A percentile compares a stretch with the other conserved stretches of the same genome.
Evolutionary conservation across 2,113 vertebrate genomes (phyloP).

Genomic region (Promerops cafer): DNA sequence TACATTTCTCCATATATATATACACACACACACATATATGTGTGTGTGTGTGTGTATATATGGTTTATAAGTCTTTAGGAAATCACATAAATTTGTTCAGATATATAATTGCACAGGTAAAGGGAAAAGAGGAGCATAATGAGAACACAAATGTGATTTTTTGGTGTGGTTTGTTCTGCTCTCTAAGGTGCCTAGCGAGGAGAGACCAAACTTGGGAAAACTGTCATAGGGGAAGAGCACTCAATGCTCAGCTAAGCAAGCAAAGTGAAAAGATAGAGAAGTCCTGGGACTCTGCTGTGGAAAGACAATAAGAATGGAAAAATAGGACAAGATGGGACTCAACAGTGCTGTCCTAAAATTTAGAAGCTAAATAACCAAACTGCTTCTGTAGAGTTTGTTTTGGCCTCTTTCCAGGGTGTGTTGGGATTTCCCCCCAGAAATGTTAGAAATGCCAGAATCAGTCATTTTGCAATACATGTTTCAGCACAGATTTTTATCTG

Average conservation of each 20-base stretch:
- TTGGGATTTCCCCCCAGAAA: background rate
- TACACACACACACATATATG: rapidly evolving
- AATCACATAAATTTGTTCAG: background rate
- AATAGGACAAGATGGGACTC: background rate
- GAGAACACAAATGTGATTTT: background rate
- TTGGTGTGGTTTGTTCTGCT: background rate
- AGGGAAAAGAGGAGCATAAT: background rate
- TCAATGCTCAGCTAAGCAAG: background rate
- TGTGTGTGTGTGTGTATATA: too few relatives aligned
- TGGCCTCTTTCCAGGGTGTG: background rate
- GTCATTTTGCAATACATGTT: background rate
- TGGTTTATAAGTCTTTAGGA: background rate
- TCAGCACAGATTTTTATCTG: background rate
- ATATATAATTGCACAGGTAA: background rate
- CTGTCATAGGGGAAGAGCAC: background rate
- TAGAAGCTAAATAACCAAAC: background rate
- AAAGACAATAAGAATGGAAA: background rate
- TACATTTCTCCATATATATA: background rate
- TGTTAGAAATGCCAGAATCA: background rate
- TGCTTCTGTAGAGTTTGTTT: background rate
- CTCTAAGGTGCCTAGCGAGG: too few relatives aligned
- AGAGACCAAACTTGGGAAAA: background rate
- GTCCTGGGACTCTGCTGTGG: background rate
- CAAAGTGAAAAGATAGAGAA: background rate
- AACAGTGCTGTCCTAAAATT: background rate